These are phyloP conservation scores for Nomada flava DNA, from an alignment of 2,888 invertebrate genomes.

Conservation along the genomic window DNA sequence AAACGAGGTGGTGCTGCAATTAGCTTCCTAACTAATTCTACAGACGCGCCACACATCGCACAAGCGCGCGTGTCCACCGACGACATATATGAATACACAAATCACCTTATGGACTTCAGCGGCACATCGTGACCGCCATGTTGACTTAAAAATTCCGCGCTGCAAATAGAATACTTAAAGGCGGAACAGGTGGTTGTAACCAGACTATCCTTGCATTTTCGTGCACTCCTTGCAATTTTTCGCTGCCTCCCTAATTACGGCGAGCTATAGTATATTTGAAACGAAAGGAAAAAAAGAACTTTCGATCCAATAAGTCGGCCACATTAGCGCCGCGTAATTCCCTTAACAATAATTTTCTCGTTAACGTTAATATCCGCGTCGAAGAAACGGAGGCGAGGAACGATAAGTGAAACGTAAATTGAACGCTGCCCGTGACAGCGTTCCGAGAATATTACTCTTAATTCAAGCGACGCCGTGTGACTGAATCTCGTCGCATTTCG, in stretches of 20 bases:
- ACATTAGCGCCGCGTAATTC: background rate
- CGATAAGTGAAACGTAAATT: slow-evolving; percentile 15
- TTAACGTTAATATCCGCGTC: background rate
- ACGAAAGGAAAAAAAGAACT: no score
- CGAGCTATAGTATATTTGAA: no score
- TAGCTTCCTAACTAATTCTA: slow-evolving; percentile 72
- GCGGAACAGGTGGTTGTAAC: no score
- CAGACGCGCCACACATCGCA: slow-evolving; percentile 53
- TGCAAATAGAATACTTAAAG: background rate
- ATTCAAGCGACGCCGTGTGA: slow-evolving; percentile 3
- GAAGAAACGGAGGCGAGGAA: no score
- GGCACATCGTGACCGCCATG: background rate
- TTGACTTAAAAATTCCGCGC: no score
- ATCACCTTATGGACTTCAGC: background rate
- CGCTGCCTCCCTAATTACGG: no score
- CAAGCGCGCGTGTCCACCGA: slow-evolving; percentile 18
- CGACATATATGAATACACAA: background rate
- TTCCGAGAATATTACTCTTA: slow-evolving; percentile 17
- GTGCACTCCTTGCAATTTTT: no score
- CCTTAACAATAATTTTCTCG: slow-evolving; percentile 1
- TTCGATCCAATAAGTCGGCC: no score
- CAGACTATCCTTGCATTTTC: no score
- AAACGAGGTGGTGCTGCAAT: slow-evolving; percentile 75
- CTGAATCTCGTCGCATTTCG: slow-evolving; percentile 10
- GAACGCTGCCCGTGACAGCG: background rate